Base-by-base conservation (phyloP, 2,113 vertebrate genomes). In the Gallinago media region DNA sequence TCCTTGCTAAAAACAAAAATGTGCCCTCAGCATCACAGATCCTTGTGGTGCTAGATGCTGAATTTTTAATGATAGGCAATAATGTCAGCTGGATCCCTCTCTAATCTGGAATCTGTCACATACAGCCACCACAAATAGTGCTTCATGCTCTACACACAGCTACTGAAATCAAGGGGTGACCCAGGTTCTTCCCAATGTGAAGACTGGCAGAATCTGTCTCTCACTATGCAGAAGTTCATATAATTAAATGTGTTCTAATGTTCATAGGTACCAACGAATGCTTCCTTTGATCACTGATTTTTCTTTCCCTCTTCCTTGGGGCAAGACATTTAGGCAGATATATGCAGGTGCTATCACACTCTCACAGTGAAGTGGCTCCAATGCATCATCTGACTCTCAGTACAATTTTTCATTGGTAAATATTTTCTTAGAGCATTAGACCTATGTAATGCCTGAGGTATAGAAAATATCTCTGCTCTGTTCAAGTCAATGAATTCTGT, bases 1-100 rank as follows among this genome's bases (percentile, higher is more conserved):
- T 95, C 50, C 82, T 76, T 63, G 34, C 59, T 88, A 74, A 85
- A 85, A 91, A 54, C 62, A 94, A 95, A 96, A 94, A 79, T 85
- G 58, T 90, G 95, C 89, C 77, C 70, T 87, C 49, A 70, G 42
- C 85, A 88, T 76, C 67, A 26, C 63, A 70, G 78, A 82, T 85
- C 40, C 61, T 87, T 62, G 67, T 79, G 67, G 58, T 88, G n/a
- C 27, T 91, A 34, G 54, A 66, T 94, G 85, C 29, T 95, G 85
- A 89, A 89, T 94, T 92, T 96, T 96, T 96, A 91, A 96, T 59
- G 44, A 13, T 12, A 65, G 46, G 7, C 54, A 89, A 59, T 85
- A 78, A 75, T 68, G 21, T 61, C 77, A 91, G 21, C 25, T 78
- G 77, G 65, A 75, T 75, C 27, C 42, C 1, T 38, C 38, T 89